A percentile compares a stretch with the other conserved stretches of the same genome.
phyloP scores from a whole-genome alignment of 2,113 vertebrate species.

The Uria lomvia region DNA sequence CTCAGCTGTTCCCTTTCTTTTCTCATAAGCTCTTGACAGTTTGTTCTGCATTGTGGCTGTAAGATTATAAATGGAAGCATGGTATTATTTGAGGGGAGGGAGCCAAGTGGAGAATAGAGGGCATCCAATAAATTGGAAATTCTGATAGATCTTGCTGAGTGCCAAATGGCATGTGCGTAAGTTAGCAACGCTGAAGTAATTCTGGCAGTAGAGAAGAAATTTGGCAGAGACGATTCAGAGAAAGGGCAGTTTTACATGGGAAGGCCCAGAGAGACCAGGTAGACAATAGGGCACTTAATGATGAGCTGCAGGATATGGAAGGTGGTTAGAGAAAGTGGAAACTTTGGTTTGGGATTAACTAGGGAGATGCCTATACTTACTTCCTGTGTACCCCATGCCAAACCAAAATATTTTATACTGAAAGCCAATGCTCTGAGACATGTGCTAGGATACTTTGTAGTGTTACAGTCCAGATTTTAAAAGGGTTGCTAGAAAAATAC shows the following conservation, averaged over 20 bases:
- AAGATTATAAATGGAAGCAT: background rate
- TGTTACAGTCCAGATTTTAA: background rate
- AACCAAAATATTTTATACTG: background rate
- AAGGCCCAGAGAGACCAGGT: background rate
- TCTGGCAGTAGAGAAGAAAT: background rate
- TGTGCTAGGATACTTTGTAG: background rate
- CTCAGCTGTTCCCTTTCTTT: background rate
- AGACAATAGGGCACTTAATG: background rate
- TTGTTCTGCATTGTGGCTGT: background rate
- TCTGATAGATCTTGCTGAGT: slow-evolving; percentile 10
- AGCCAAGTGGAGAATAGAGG: slow-evolving; percentile 12
- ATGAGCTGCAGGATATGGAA: background rate
- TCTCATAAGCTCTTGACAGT: background rate
- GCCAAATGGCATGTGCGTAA: background rate
- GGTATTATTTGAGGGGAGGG: background rate
- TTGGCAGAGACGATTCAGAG: background rate
- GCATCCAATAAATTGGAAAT: slow-evolving; percentile 12
- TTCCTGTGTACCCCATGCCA: background rate
- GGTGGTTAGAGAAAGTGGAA: background rate
- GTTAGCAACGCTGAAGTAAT: background rate
- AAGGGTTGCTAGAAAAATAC: background rate
- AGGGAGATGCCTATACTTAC: background rate
- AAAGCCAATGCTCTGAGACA: background rate
- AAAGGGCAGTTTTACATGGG: background rate
- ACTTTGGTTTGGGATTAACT: background rate